Base-by-base conservation (phyloP, 2,797 vertebrate species). In the Scolopax rusticola region DNA sequence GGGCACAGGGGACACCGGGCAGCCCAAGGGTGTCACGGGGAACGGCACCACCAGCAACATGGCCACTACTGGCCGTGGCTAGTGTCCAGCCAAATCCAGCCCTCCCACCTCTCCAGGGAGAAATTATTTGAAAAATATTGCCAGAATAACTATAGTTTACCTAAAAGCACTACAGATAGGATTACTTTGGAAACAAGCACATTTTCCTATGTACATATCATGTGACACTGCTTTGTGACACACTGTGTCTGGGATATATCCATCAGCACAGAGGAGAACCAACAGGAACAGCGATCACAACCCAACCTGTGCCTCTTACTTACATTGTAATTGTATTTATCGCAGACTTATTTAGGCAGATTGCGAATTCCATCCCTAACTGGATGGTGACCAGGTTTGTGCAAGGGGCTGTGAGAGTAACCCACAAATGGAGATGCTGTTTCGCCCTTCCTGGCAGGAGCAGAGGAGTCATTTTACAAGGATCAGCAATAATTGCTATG, bases 1-100 rank as follows among this genome's bases (percentile, higher is more conserved):
- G 4, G 17, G 40, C 17, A 5, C 6, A 0, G 56, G 28, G 56
- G 33, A 14, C 33, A 6, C 11, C 10, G 1, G 27, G 30, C 8
- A 6, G 36, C 56, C 32, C 12, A 8, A 17, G 43, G 36, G 43
- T 19, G 17, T 9, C 14, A 6, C 15, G 16, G 1, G 8, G 23
- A 57, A 14, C 41, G 32, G 57, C 19, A 4, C 64, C 4, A 0
- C 19, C 32, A 56, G 54, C 54, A n/a, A 12, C 32, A 56, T 8
- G 12, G 54, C 54, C 19, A n/a, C 19, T 19, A 51, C 56, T 11
- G 40, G 27, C 23, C n/a, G 3, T 5, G 8, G 30, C 6, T 3
- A 18, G 36, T 21, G 50, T 15, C 28, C 59, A 12, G 23, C 50
- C 27, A n/a, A 32, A 32, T 28, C 36, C 8, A 5, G 18, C 11